Evolutionary conservation across 2,888 invertebrate genomes (phyloP), one percentile per base, ranked within the genome.

Genomic region (Heliconius aoede): DNA sequence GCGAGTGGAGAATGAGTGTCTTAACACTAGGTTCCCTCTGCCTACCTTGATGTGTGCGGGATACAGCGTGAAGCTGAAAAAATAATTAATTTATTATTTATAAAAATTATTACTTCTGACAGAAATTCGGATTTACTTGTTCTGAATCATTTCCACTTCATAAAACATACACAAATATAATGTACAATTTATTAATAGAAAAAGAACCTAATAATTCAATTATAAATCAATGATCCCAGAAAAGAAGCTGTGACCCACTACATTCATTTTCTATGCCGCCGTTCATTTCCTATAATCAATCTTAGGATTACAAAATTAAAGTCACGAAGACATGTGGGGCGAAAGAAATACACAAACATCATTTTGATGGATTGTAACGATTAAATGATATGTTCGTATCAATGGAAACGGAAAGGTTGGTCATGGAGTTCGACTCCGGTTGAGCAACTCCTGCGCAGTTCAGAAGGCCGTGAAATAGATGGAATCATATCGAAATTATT

Each of bases 391-490:
- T 46, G 76, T 74, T 75, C 67, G 73, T 73, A 69, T 73, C 76
- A 69, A 61, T 76, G 74, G 61, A 77, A 74, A 77, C 74, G 68
- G 79, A 79, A 81, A 82, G 80, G 79, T 81, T 77, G 82, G 86
- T 85, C 86, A 87, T 86, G 87, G 86, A 84, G 85, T 83, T 82
- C 83, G 84, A 73, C 46, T 82, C 51, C 60, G 58, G 71, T 78
- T 76, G 68, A 28, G 72, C 60, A 74, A 78, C 28, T 28, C 26
- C 65, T 36, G 32, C 64, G 15, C 24, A 28, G 80, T 79, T 81
- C 85, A 85, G 79, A 77, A 65, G 76, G 78, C 84, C 86, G 86
- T 82, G 85, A 87, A 86, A 87, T 86, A 79, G 80, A 81, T 76
- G 83, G 81, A 83, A 83, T 74, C 65, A 60, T 76, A 82, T 81